These are phyloP conservation scores for Blera fallax DNA, from an alignment of 2,888 invertebrate genomes.

Conservation along the genomic window DNA sequence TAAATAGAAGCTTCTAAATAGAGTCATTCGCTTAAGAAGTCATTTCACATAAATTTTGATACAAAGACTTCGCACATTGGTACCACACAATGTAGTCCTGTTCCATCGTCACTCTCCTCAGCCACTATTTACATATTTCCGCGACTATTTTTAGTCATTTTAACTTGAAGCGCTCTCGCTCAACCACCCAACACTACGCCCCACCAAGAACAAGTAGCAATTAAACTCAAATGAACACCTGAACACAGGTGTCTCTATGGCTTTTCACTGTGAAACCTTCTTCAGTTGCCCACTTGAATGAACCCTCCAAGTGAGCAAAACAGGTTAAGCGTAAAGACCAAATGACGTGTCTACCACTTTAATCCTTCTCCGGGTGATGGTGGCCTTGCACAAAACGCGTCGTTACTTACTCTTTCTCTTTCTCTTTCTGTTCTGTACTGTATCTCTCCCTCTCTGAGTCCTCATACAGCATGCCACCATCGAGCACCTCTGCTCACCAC, in stretches of 20 bases:
- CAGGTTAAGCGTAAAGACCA: constrained; percentile 63
- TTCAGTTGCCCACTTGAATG: constrained; percentile 10
- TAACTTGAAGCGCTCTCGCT: neutral
- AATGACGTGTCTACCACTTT: constrained; percentile 67
- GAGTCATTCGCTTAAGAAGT: too few relatives aligned
- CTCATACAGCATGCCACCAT: neutral
- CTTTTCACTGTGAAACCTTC: constrained; percentile 24
- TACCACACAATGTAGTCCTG: too few relatives aligned
- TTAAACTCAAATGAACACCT: constrained; percentile 33
- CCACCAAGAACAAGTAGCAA: neutral
- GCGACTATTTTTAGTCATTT: neutral
- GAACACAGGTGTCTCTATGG: constrained; percentile 2
- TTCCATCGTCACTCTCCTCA: too few relatives aligned
- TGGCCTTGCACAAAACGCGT: constrained; percentile 61
- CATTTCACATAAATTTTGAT: too few relatives aligned
- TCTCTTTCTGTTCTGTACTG: neutral
- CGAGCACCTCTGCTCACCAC: neutral
- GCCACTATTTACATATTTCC: neutral
- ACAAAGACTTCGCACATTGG: too few relatives aligned
- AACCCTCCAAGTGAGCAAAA: constrained; percentile 28
- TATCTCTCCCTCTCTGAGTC: neutral
- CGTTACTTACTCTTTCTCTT: neutral
- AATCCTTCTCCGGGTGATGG: constrained; percentile 24
- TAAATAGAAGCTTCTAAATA: too few relatives aligned
- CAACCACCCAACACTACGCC: too few relatives aligned